These are phyloP conservation scores for Caerostris extrusa DNA, from an alignment of 1,140 invertebrate genomes.

Conservation along the genomic window DNA sequence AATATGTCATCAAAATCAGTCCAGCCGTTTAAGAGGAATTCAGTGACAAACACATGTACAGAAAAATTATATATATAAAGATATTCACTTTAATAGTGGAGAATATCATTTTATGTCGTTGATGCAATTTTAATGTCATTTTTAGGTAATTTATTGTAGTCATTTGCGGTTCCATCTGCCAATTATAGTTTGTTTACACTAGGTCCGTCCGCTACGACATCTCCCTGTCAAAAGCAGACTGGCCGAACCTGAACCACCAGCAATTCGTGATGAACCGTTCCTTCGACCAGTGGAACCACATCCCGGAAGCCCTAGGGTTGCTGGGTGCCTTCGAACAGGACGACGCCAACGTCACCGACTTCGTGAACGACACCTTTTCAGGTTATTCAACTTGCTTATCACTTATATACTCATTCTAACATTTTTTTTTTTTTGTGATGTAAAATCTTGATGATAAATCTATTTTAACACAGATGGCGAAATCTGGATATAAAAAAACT, in stretches of 20 bases:
- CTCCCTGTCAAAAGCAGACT: slow-evolving; percentile 77
- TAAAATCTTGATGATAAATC: too few relatives aligned
- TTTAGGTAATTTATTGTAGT: too few relatives aligned
- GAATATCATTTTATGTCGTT: too few relatives aligned
- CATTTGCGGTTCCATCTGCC: too few relatives aligned
- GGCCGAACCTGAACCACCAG: slow-evolving; percentile 77
- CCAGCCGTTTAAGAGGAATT: too few relatives aligned
- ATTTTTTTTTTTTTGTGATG: neutral
- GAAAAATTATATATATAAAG: too few relatives aligned
- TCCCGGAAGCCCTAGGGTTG: slow-evolving; percentile 28
- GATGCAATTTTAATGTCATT: too few relatives aligned
- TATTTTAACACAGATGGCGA: too few relatives aligned
- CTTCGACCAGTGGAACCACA: neutral
- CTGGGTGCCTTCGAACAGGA: neutral
- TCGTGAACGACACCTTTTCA: slow-evolving; percentile 45
- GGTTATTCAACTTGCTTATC: neutral
- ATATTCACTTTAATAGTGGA: too few relatives aligned
- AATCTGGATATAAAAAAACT: too few relatives aligned
- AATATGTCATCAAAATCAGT: too few relatives aligned
- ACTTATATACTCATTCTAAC: neutral
- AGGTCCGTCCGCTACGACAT: slow-evolving; percentile 77
- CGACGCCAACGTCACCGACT: neutral
- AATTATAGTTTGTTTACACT: neutral
- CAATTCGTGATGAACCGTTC: slow-evolving; percentile 70
- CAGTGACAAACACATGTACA: too few relatives aligned